Evolutionary conservation across 1,140 invertebrate species (phyloP).

Genomic region (Drosophila miranda): DNA sequence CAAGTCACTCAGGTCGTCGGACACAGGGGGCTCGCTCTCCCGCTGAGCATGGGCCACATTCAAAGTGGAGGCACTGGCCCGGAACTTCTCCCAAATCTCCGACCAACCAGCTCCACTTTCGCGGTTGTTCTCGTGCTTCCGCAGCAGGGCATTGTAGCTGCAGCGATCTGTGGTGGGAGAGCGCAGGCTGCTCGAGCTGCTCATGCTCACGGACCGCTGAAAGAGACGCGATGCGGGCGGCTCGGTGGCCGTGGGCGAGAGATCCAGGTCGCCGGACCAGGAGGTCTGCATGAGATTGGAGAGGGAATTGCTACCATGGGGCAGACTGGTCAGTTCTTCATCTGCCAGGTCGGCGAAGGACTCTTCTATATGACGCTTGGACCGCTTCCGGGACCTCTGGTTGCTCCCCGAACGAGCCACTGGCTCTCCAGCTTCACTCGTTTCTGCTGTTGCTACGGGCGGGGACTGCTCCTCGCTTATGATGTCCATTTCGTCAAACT

Average conservation of each 20-base stretch:
- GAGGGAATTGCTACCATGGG: constrained; percentile 70
- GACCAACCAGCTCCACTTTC: constrained; percentile 69
- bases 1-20: constrained; percentile 57
- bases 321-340: constrained; percentile 18
- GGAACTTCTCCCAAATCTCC: constrained; percentile 66
- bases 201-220: constrained; percentile 71
- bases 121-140: constrained; percentile 83
- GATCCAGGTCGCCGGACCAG: constrained; percentile 65
- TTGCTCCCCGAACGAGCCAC: constrained; percentile 8
- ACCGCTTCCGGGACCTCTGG: constrained; percentile 32
- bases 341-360: constrained; percentile 36
- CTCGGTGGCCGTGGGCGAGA: constrained; percentile 28
- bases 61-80: constrained; percentile 59
- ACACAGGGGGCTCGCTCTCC: constrained; percentile 53
- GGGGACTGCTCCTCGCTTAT: constrained; percentile 59
- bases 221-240: constrained; percentile 29
- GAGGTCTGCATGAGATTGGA: constrained; percentile 78
- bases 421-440: neutral
- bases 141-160: constrained; percentile 73
- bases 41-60: constrained; percentile 66
- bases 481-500: constrained; percentile 75
- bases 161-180: constrained; percentile 63
- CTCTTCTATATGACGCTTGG: constrained; percentile 39
- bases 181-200: constrained; percentile 52
- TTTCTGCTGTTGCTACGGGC: neutral